A percentile compares a stretch with the other conserved stretches of the same genome.
These are phyloP conservation scores for Andrena bicolor DNA, from an alignment of 2,888 invertebrate genomes.

Conservation along the genomic window DNA sequence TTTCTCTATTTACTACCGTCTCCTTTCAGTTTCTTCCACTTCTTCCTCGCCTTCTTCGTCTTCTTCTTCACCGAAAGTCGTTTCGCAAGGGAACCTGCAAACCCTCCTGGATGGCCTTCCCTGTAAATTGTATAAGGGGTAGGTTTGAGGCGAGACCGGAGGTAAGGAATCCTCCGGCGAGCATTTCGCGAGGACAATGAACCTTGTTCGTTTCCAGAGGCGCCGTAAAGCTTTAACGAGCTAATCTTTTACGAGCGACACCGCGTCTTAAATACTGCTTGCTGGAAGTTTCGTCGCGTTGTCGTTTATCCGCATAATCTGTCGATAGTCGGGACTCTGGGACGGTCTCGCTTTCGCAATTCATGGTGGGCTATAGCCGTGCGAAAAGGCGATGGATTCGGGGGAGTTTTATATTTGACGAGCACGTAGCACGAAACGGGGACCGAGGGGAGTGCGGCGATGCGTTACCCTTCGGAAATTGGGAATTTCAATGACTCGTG, in stretches of 20 bases:
- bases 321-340: slow-evolving; percentile 25
- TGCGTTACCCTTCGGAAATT: slow-evolving; percentile 63
- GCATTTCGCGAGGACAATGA: slow-evolving; percentile 57
- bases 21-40: neutral
- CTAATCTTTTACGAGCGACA: slow-evolving; percentile 55
- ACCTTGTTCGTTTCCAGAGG: slow-evolving; percentile 40
- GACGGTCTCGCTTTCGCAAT: slow-evolving; percentile 3
- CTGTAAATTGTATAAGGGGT: slow-evolving; percentile 65
- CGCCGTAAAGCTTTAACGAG: slow-evolving; percentile 61
- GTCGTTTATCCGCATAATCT: slow-evolving; percentile 28
- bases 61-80: slow-evolving; percentile 56
- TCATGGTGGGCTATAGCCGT: slow-evolving; percentile 7
- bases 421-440: slow-evolving; percentile 73
- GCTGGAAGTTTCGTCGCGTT: slow-evolving; percentile 14
- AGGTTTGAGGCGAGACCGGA: slow-evolving; percentile 18
- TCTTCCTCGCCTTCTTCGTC: slow-evolving; percentile 24
- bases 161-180: slow-evolving; percentile 33
- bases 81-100: slow-evolving; percentile 47
- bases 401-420: slow-evolving; percentile 73
- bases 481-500: slow-evolving; percentile 64
- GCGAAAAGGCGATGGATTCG: slow-evolving; percentile 60
- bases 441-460: slow-evolving; percentile 57
- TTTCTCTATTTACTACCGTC: slow-evolving; percentile 40
- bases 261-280: slow-evolving; percentile 30
- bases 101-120: slow-evolving; percentile 41